Conservation (phyloP, 2,797 vertebrate genomes). For the Bucorvus abyssinicus region DNA sequence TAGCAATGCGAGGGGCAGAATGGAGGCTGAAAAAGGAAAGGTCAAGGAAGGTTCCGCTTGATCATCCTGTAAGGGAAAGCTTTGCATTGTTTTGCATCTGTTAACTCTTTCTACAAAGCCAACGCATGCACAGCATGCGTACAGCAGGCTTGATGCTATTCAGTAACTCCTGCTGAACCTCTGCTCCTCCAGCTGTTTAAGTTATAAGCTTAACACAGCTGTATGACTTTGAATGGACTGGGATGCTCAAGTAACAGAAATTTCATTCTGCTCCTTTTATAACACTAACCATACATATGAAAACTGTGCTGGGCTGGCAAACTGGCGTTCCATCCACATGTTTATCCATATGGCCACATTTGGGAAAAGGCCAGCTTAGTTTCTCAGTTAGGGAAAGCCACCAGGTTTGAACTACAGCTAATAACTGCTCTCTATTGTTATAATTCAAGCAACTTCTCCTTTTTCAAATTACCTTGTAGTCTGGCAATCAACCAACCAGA, state of each 20-base stretch:
- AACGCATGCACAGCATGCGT: rapidly evolving
- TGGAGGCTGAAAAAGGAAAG: background rate
- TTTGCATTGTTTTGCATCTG: background rate
- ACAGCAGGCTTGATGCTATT: background rate
- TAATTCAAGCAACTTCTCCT: background rate
- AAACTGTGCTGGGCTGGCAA: background rate
- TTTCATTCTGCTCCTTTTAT: background rate
- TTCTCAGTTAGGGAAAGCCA: background rate
- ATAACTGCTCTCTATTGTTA: background rate
- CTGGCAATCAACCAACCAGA: background rate
- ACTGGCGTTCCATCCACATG: background rate
- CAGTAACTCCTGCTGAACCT: background rate
- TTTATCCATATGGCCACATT: background rate
- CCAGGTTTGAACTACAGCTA: background rate
- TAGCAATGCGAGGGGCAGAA: background rate
- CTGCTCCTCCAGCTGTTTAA: background rate
- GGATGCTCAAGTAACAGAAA: background rate
- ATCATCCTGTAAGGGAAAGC: background rate
- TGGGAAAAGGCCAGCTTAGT: background rate
- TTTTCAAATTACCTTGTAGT: background rate
- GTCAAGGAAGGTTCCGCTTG: background rate
- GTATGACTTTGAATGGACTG: background rate
- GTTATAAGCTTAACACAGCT: background rate
- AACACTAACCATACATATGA: background rate
- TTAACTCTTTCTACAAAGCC: background rate